Evolutionary conservation across 2,113 vertebrate genomes (phyloP), one percentile per base, ranked within the genome.

Genomic region (Raphicerus campestris): DNA sequence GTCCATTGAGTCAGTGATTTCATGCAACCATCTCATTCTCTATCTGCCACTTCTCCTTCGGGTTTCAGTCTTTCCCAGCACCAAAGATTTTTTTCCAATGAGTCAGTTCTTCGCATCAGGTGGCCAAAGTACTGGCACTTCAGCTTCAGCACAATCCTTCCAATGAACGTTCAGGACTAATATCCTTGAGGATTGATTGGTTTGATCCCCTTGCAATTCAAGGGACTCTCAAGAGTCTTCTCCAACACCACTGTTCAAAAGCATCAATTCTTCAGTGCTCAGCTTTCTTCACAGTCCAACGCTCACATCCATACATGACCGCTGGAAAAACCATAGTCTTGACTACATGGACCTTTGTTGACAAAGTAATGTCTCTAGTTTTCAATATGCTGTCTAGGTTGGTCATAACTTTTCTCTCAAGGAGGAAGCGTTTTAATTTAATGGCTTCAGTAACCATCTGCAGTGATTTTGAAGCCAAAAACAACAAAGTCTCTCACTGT

Each of bases 11-110:
- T 70, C n/a, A 39, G 19, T 22, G n/a, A 70, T 39, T 70, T 70
- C n/a, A 22, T 39, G n/a, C n/a, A 70, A 70, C 66, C 19, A 39
- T 70, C 5, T 70, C 66, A 70, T 70, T 19, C n/a, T 70, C n/a
- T 70, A 20, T 70, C 66, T 0, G 0, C n/a, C 10, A 35, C 10
- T 70, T 39, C 32, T 66, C 17, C 66, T 35, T 2, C 0, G 1
- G 19, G 9, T 70, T 70, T 70, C 66, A 70, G 6, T 70, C n/a
- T 70, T 70, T 39, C n/a, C 66, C 19, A 70, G 19, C 9, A 70
- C 66, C 19, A 70, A 10, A 35, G 5, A 39, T 10, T 70, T 56
- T 53, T 35, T 70, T 70, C 66, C 66, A 70, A 0, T 70, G n/a
- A 39, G 66, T 35, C 9, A 70, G n/a, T 70, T 70, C 5, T 70